Conservation (phyloP, 2,113 vertebrate genomes). For the Pollimyrus isidori region DNA sequence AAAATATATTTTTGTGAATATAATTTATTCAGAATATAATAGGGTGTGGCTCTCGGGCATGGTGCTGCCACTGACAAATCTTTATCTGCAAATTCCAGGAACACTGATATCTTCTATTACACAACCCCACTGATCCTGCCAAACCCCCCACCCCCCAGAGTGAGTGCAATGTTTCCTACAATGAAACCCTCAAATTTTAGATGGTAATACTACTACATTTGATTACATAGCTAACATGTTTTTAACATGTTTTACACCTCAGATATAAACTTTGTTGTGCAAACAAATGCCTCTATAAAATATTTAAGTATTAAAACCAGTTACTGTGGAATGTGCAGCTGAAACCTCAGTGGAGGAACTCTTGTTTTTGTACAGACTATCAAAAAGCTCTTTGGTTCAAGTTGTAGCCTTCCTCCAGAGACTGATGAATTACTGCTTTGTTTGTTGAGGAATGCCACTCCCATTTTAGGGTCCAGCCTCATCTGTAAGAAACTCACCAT, state of each 20-base stretch:
- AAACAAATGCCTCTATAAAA: not conserved
- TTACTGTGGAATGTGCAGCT: conserved; percentile 1
- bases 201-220: not conserved
- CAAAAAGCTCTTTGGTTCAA: not conserved
- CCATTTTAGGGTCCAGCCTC: not conserved
- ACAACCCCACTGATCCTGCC: conserved; percentile 13
- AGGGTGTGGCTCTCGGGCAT: conserved; percentile 9
- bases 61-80: not conserved
- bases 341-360: conserved; percentile 3
- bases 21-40: not conserved
- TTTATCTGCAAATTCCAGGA: conserved; percentile 30
- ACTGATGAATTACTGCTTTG: not conserved
- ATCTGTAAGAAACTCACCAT: not conserved
- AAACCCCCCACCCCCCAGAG: not conserved
- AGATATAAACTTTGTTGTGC: not conserved
- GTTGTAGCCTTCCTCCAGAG: not conserved
- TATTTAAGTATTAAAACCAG: not conserved
- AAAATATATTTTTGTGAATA: not conserved
- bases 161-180: conserved; percentile 22
- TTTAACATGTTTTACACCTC: not conserved
- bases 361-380: not conserved
- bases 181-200: not conserved
- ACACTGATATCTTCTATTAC: conserved; percentile 23
- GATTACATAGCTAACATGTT: not conserved
- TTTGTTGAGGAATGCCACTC: not conserved